Conservation (phyloP, 1,140 invertebrate genomes). For the Monomorium pharaonis region DNA sequence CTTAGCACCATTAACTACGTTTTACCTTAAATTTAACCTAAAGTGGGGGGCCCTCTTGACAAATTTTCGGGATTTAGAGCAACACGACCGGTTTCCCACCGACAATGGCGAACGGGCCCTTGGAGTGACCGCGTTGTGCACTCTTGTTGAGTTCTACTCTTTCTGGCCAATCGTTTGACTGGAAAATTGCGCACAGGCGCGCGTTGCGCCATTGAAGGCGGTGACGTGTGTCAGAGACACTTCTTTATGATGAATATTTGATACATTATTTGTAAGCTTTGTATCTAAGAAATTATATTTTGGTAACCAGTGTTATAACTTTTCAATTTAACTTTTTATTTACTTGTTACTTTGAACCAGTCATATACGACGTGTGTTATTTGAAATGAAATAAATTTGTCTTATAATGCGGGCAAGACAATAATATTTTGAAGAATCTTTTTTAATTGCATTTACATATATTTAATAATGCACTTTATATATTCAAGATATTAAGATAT, state of each 20-base stretch:
- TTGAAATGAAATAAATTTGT: neutral
- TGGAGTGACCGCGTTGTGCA: conserved; percentile 49
- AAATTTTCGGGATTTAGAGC: conserved; percentile 81
- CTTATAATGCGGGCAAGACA: neutral
- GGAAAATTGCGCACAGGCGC: conserved; percentile 45
- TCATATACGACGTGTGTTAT: neutral
- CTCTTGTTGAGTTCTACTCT: conserved; percentile 55
- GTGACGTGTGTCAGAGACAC: conserved; percentile 16
- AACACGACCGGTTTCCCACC: conserved; percentile 53
- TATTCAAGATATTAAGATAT: neutral
- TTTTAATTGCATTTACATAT: neutral
- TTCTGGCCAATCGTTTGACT: conserved; percentile 45
- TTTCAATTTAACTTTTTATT: neutral
- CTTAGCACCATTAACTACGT: conserved; percentile 84
- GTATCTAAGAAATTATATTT: neutral
- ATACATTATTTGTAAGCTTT: conserved; percentile 21
- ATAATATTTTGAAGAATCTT: neutral
- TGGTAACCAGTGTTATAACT: neutral
- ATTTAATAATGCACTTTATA: neutral
- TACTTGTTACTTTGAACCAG: neutral
- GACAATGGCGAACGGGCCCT: conserved; percentile 55
- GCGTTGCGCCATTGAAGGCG: conserved; percentile 24
- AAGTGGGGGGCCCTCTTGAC: conserved; percentile 81
- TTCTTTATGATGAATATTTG: conserved; percentile 32
- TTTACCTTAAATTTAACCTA: conserved; percentile 83